These are phyloP conservation scores for Saguinus midas DNA, from an alignment of 2,113 vertebrate genomes.

Conservation along the genomic window DNA sequence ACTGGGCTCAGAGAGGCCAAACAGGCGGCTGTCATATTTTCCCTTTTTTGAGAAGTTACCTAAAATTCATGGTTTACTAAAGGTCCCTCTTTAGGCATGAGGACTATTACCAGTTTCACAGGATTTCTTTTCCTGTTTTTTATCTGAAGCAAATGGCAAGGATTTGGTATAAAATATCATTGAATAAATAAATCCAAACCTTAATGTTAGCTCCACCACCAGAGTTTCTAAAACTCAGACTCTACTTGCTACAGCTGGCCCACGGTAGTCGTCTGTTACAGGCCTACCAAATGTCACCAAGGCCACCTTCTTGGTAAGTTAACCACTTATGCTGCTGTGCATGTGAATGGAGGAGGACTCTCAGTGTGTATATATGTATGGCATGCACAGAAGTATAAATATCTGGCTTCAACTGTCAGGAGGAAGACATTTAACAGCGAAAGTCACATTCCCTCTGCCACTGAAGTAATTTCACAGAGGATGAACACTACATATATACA, in stretches of 20 bases:
- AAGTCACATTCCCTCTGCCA: not conserved
- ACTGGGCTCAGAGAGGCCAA: not conserved
- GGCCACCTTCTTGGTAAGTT: not conserved
- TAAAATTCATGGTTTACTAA: not conserved
- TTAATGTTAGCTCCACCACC: not conserved
- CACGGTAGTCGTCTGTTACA: fast-evolving
- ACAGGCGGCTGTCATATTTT: fast-evolving
- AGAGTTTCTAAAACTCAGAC: not conserved
- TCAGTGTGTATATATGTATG: fast-evolving
- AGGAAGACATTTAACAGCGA: not conserved
- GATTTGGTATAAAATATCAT: not conserved
- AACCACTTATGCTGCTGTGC: not conserved
- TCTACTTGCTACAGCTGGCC: not conserved
- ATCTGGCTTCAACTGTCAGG: not conserved
- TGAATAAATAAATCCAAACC: not conserved
- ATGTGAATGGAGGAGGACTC: not conserved
- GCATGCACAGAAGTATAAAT: not conserved
- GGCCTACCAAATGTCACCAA: not conserved
- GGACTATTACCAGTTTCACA: not conserved
- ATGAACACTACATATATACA: too few relatives aligned
- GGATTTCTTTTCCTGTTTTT: not conserved
- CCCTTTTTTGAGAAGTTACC: not conserved
- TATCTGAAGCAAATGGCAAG: not conserved
- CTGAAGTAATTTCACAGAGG: not conserved
- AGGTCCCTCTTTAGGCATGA: not conserved